Percentiles rank a stretch among this genome's conserved stretches.
phyloP scores from a whole-genome alignment of 1,140 invertebrate species.

The Aphelenchoides fujianensis region DNA sequence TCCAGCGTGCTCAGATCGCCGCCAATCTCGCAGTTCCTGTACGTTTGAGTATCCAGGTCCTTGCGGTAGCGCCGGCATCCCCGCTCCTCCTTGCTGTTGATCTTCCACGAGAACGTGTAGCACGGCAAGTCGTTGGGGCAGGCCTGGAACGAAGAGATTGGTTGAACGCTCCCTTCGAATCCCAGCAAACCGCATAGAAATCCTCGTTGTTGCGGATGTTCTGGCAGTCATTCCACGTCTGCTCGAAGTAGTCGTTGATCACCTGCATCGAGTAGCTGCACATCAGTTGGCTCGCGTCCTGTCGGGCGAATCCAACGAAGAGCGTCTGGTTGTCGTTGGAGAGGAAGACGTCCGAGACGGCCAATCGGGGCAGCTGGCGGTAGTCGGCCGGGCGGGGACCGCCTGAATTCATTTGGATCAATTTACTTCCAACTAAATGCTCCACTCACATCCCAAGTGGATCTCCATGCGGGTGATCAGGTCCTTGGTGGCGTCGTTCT shows the following conservation, averaged over 20 bases:
- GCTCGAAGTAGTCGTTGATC: neutral
- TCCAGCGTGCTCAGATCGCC: neutral
- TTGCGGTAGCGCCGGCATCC: no score
- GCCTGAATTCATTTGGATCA: neutral
- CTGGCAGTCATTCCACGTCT: slow-evolving; percentile 1
- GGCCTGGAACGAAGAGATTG: no score
- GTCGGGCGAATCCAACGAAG: neutral
- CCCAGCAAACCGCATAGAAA: neutral
- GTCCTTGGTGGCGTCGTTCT: neutral
- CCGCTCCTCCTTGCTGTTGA: no score
- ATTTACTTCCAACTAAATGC: no score
- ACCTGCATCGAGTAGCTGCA: neutral
- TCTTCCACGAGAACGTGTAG: no score
- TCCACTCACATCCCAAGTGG: slow-evolving; percentile 19
- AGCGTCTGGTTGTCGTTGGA: neutral
- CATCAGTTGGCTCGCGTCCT: neutral
- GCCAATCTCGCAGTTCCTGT: neutral
- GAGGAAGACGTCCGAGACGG: neutral
- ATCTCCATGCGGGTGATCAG: slow-evolving; percentile 13
- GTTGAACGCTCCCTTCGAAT: no score
- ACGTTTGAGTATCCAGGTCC: neutral
- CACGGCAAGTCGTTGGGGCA: no score
- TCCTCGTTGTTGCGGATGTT: neutral
- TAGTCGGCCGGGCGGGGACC: neutral
- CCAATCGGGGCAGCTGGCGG: neutral